Percentiles rank a stretch among this genome's conserved stretches.
Conservation (phyloP, 2,797 vertebrate species). For the Heterohyrax brucei region DNA sequence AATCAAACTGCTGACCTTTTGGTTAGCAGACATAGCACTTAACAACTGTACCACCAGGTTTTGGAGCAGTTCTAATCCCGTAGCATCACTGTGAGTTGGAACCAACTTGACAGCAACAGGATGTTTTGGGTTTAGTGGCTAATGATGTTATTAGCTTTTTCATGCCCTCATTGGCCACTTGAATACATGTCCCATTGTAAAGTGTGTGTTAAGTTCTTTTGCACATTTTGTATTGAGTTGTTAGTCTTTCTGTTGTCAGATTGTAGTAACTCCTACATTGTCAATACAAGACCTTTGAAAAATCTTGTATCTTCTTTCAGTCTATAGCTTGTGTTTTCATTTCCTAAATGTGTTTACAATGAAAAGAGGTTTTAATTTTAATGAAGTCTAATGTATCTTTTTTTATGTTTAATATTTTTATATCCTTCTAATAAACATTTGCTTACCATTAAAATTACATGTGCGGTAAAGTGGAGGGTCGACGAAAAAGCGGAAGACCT, state of each 20-base stretch:
- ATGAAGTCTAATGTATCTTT: neutral
- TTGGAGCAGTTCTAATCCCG: too few species aligned
- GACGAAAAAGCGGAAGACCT: too few species aligned
- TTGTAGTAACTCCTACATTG: neutral
- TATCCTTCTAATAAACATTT: conserved; percentile 19
- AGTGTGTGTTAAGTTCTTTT: neutral
- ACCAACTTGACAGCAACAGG: too few species aligned
- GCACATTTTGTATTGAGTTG: neutral
- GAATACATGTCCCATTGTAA: too few species aligned
- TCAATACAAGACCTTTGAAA: neutral
- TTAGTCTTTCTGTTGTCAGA: neutral
- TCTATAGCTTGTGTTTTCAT: neutral
- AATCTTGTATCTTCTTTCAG: neutral
- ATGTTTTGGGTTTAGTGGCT: neutral
- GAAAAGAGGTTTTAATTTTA: neutral
- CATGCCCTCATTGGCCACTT: too few species aligned
- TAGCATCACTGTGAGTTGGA: too few species aligned
- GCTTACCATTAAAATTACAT: neutral
- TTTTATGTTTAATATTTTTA: conserved; percentile 39
- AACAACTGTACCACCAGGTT: too few species aligned
- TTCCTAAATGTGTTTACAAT: neutral
- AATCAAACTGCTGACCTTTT: too few species aligned
- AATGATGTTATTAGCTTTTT: neutral
- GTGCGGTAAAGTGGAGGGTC: too few species aligned
- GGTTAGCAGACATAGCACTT: too few species aligned